A percentile compares a stretch with the other conserved stretches of the same genome.
Conservation (phyloP, 1,140 invertebrate species). For the Cotesia glomerata region DNA sequence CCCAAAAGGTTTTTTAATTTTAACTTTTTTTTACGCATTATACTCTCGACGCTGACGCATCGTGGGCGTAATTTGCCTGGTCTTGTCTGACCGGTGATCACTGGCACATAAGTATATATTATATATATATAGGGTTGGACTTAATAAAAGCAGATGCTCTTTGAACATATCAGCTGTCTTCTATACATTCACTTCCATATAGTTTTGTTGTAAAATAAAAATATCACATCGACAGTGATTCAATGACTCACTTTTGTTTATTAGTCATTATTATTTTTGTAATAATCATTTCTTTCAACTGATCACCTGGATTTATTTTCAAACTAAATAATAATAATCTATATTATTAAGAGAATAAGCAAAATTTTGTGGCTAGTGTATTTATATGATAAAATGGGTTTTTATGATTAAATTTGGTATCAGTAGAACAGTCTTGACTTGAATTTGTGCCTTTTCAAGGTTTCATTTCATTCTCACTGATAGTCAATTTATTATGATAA, state of each 20-base stretch:
- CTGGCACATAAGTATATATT: neutral
- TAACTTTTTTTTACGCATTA: constrained; percentile 14
- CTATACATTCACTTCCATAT: constrained; percentile 26
- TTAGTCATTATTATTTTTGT: neutral
- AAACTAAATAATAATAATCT: neutral
- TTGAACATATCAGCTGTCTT: constrained; percentile 52
- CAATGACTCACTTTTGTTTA: constrained; percentile 32
- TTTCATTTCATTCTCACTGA: no score
- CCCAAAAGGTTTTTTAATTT: neutral
- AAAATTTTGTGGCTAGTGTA: no score
- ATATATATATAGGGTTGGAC: constrained; percentile 12
- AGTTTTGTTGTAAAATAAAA: constrained; percentile 20
- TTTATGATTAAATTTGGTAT: no score
- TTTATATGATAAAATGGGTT: no score
- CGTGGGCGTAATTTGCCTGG: constrained; percentile 27
- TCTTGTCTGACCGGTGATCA: constrained; percentile 23
- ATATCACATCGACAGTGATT: constrained; percentile 43
- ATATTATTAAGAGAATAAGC: no score
- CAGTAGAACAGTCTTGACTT: no score
- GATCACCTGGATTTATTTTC: neutral
- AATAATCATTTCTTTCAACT: neutral
- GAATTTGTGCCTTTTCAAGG: no score
- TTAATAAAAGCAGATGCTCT: constrained; percentile 50
- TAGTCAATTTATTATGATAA: no score
- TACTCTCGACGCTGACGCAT: constrained; percentile 28